Evolutionary conservation across 2,113 vertebrate species (phyloP), one percentile per base, ranked within the genome.

Genomic region (Sigmodon hispidus): DNA sequence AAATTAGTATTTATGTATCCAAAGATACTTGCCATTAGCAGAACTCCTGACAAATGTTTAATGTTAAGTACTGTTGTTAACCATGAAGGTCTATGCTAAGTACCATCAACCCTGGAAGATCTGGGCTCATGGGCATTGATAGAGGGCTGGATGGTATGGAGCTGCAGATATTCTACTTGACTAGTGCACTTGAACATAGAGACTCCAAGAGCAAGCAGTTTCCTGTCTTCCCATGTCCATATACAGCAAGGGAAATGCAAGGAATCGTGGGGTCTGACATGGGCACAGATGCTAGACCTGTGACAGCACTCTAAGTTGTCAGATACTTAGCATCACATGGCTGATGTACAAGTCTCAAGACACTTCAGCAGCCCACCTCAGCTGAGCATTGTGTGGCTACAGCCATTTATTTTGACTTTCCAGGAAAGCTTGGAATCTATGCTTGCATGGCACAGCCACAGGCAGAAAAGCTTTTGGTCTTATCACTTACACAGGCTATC

Each of bases 241-340:
- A 43, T 11, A 65, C 10, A 63, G 40, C 43, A 36, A 5, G n/a
- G n/a, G 65, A 87, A 21, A 19, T 89, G 17, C 4, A 43, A 85
- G 50, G 17, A 92, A 75, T 92, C 75, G 61, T 34, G 61, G 72
- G 85, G 94, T 93, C 93, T 89, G 65, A 96, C 90, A 89, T 87
- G 92, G 94, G 91, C 97, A 94, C 92, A 85, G 80, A 93, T 40
- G 87, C 96, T 89, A 97, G 91, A 96, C 90, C 16, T 79, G 88
- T 1, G 17, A 11, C 34, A 70, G 43, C 65, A 67, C 76, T 69
- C 19, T 50, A 2, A 29, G 29, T 3, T 7, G 0, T 36, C 97
- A 96, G 93, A 87, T 69, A 75, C 79, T 86, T 93, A 90, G 92
- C 69, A 55, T 95, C 96, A 90, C 0, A 0, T 13, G 6, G 65